These are phyloP conservation scores for Anagrus nilaparvatae DNA, from an alignment of 1,140 invertebrate genomes.

Conservation along the genomic window DNA sequence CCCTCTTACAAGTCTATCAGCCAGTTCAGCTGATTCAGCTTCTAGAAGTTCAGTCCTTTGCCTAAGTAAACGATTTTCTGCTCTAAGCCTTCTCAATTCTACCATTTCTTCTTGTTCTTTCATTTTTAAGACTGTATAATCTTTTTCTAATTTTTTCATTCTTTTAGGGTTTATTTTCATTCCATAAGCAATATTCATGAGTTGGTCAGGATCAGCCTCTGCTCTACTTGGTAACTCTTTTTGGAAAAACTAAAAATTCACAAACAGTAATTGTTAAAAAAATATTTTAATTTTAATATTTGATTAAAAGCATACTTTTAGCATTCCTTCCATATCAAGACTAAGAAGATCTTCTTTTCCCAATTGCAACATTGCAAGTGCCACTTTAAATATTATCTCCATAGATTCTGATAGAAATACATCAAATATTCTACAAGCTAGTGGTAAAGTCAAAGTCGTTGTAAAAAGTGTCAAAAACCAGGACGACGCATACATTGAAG, in stretches of 20 bases:
- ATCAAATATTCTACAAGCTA: slow-evolving; percentile 94
- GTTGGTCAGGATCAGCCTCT: slow-evolving; percentile 79
- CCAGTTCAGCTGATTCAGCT: slow-evolving; percentile 76
- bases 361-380: slow-evolving; percentile 82
- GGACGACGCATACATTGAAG: slow-evolving; percentile 95
- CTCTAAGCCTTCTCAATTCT: slow-evolving; percentile 81
- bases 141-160: slow-evolving; percentile 98
- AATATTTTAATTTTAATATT: not conserved
- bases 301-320: slow-evolving; percentile 59
- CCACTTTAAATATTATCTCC: slow-evolving; percentile 96
- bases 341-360: slow-evolving; percentile 86
- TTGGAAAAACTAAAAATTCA: slow-evolving; percentile 89
- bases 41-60: slow-evolving; percentile 92
- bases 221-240: slow-evolving; percentile 86
- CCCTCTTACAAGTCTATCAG: slow-evolving; percentile 87
- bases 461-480: slow-evolving; percentile 99
- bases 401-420: slow-evolving; percentile 96
- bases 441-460: slow-evolving; percentile 77
- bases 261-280: not conserved
- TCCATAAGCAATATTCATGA: slow-evolving; percentile 81
- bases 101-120: slow-evolving; percentile 99
- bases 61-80: slow-evolving; percentile 88
- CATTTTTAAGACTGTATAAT: slow-evolving; percentile 91
- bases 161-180: slow-evolving; percentile 93
- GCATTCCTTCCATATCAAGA: slow-evolving; percentile 97